These are phyloP conservation scores for Kobus ellipsiprymnus DNA, from an alignment of 2,113 vertebrate genomes.

Conservation along the genomic window DNA sequence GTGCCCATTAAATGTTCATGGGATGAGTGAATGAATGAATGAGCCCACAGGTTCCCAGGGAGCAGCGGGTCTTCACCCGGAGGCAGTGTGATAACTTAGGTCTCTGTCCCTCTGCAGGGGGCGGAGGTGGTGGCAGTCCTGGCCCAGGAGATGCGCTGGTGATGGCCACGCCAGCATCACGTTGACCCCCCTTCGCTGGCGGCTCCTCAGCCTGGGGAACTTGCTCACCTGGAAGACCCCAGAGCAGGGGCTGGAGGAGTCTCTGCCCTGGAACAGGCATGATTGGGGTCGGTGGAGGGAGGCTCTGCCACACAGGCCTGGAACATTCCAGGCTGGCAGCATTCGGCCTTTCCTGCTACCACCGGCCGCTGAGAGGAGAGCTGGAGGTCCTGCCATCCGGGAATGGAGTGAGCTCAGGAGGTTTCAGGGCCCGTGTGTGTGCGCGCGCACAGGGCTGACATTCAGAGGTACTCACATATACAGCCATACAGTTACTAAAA, in stretches of 20 bases:
- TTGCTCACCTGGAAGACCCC: not conserved
- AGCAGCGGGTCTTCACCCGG: fast-evolving
- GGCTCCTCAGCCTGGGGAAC: not conserved
- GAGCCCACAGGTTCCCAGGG: not conserved
- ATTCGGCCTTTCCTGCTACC: not conserved
- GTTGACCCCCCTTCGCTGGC: too few relatives aligned
- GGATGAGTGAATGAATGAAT: not conserved
- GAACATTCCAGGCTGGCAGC: not conserved
- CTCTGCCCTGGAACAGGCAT: not conserved
- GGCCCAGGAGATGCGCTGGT: not conserved
- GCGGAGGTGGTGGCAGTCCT: not conserved
- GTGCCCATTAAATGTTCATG: not conserved
- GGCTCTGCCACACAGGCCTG: not conserved
- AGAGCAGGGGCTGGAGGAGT: not conserved
- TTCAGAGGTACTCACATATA: not conserved
- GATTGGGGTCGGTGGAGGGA: not conserved
- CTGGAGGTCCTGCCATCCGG: not conserved
- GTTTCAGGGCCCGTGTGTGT: fast-evolving
- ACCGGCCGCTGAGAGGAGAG: not conserved
- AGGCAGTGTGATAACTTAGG: not conserved
- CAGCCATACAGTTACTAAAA: not conserved
- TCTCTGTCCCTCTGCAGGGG: not conserved
- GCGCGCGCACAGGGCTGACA: fast-evolving
- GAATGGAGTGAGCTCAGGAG: not conserved
- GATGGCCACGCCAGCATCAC: not conserved